These are phyloP conservation scores for Coryphaenoides rupestris DNA, from an alignment of 2,113 vertebrate genomes.

Conservation along the genomic window DNA sequence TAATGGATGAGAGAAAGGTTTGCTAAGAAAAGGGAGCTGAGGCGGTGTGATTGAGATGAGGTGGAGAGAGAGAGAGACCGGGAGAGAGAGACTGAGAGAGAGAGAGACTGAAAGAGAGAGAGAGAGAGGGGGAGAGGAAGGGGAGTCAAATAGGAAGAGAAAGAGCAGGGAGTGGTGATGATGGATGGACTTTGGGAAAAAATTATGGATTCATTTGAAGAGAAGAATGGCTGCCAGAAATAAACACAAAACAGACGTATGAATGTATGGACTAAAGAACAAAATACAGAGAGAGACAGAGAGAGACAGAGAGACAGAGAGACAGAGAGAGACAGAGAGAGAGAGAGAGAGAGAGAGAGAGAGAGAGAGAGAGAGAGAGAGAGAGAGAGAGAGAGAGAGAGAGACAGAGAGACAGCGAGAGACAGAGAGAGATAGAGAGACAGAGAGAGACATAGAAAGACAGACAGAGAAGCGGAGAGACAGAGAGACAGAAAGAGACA, in stretches of 20 bases:
- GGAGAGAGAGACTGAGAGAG: slow-evolving; percentile 6
- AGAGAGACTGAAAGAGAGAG: not conserved
- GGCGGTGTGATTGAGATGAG: slow-evolving; percentile 52
- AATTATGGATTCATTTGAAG: no score
- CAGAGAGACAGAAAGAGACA: slow-evolving; percentile 4
- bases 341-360: slow-evolving; percentile 7
- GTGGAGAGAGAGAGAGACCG: slow-evolving; percentile 14
- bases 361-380: slow-evolving; percentile 5
- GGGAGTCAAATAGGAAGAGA: not conserved
- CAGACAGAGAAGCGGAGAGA: not conserved
- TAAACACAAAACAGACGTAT: no score
- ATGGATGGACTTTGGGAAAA: not conserved
- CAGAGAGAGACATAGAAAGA: slow-evolving; percentile 7
- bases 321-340: slow-evolving; percentile 4
- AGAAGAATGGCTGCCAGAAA: no score
- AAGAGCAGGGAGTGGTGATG: not conserved
- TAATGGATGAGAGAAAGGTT: slow-evolving; percentile 74
- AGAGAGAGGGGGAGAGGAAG: slow-evolving; percentile 10
- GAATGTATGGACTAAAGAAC: no score
- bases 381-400: not conserved
- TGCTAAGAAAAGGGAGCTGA: slow-evolving; percentile 67
- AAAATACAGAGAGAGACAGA: not conserved
- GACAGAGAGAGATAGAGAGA: slow-evolving; percentile 13
- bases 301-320: slow-evolving; percentile 13
- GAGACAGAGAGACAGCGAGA: not conserved